A percentile compares a stretch with the other conserved stretches of the same genome.
Conservation (phyloP, 2,113 vertebrate genomes). For the Esox niger region DNA sequence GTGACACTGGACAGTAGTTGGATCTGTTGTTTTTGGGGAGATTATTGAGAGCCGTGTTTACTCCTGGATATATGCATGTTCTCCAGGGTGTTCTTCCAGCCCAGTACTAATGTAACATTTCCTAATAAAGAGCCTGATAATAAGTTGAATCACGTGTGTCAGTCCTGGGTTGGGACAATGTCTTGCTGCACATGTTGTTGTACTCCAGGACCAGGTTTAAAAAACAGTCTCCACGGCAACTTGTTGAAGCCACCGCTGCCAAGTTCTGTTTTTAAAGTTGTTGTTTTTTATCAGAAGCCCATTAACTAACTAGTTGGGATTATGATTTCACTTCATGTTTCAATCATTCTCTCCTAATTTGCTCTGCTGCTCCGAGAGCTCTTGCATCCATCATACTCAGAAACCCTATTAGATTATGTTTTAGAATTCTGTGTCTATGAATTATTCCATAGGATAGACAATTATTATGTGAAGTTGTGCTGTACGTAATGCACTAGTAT, state of each 20-base stretch:
- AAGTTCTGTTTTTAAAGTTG: too few relatives aligned
- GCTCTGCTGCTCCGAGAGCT: slow-evolving; percentile 4
- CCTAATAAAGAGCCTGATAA: too few relatives aligned
- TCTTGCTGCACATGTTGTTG: too few relatives aligned
- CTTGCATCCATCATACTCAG: slow-evolving; percentile 48
- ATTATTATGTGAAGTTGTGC: slow-evolving; percentile 18
- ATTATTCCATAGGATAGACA: slow-evolving; percentile 41
- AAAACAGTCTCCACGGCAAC: neutral
- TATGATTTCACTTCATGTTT: slow-evolving; percentile 29
- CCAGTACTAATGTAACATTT: too few relatives aligned
- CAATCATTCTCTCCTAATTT: slow-evolving; percentile 31
- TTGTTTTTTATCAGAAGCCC: slow-evolving; percentile 5
- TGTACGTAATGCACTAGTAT: slow-evolving; percentile 15
- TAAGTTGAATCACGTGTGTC: too few relatives aligned
- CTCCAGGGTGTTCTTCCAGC: too few relatives aligned
- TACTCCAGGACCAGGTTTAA: neutral
- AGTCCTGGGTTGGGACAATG: too few relatives aligned
- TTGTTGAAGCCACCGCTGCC: too few relatives aligned
- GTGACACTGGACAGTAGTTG: neutral
- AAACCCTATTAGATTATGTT: slow-evolving; percentile 46
- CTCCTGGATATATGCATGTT: too few relatives aligned
- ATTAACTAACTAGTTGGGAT: slow-evolving; percentile 12
- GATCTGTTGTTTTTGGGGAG: too few relatives aligned
- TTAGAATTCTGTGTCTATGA: slow-evolving; percentile 43
- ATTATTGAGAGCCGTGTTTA: too few relatives aligned